Percentiles rank a stretch among this genome's conserved stretches.
Conservation (phyloP, 2,113 vertebrate species). For the Lepus americanus region DNA sequence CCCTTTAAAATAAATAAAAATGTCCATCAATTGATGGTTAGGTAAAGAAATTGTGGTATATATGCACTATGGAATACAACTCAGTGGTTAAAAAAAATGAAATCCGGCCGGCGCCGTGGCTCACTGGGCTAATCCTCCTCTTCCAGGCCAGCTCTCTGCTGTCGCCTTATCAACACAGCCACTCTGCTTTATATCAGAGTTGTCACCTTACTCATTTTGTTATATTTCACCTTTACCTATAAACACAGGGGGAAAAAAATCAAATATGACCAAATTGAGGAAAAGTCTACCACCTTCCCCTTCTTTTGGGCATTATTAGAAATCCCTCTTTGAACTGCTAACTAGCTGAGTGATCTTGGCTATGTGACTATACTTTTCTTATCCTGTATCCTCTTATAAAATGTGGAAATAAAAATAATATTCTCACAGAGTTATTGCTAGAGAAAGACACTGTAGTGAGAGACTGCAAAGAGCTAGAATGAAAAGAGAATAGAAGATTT, state of each 20-base stretch:
- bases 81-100: too few species aligned
- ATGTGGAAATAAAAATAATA: slow-evolving; percentile 40
- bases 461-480: too few species aligned
- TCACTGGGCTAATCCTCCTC: too few species aligned
- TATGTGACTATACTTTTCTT: background rate
- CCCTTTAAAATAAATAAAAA: too few species aligned
- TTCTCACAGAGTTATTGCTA: background rate
- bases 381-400: slow-evolving; percentile 10
- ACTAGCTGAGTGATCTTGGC: background rate
- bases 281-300: background rate
- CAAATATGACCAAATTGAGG: background rate
- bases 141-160: too few species aligned
- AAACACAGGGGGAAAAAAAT: slow-evolving; percentile 4
- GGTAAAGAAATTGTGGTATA: too few species aligned
- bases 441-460: too few species aligned
- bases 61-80: too few species aligned
- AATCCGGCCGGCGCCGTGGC: too few species aligned
- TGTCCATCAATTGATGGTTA: too few species aligned
- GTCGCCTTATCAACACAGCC: background rate
- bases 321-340: background rate
- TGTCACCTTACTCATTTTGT: fast-evolving
- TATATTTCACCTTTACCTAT: background rate
- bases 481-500: too few species aligned
- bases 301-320: background rate
- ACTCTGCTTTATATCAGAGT: background rate